Base-by-base conservation (phyloP, 2,113 vertebrate species). In the Pipa parva region DNA sequence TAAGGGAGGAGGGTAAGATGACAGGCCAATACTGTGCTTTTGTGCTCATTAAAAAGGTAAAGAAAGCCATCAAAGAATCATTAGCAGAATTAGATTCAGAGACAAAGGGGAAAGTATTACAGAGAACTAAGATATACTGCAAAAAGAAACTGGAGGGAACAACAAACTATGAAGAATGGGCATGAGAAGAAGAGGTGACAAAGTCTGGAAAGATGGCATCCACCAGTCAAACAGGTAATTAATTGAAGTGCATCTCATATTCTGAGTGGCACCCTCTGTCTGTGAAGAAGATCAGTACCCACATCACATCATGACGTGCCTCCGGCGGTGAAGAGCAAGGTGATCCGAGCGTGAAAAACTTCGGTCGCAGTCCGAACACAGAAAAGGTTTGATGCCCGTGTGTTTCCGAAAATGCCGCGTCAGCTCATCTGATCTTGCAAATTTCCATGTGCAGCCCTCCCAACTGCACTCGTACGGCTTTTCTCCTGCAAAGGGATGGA, bases 361-460 rank as follows among this genome's bases (percentile, higher is more conserved):
- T 79, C 93, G 94, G 86, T 94, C 94, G 15, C 95, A 98, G 87
- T 95, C 93, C 45, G 90, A 91, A 87, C 96, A 98, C 78, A 87
- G 88, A 85, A 99, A 99, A n/a, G 95, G 96, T 73, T 99, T 98
- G 85, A 97, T 93, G 72, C 96, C 96, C 0, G 95, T 98, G 90
- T 97, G 95, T 84, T 98, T 97, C 63, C 94, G 95, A 83, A 94
- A 99, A 75, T 98, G 96, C 57, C 96, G 89, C 3, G 94, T 98
- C 65, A 99, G 86, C 88, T 98, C 95, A 27, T 97, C 95, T 0
- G 95, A 98, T 74, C 94, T 93, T 57, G 95, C 95, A 48, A 97
- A 98, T 70, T 93, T 90, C 95, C 95, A 96, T 73, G 90, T 90
- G 84, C 95, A 98, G 77, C 95, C 95, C 72, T 95, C 95, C 95